phyloP scores from a whole-genome alignment of 1,140 invertebrate species.

The Drosophila triauraria region DNA sequence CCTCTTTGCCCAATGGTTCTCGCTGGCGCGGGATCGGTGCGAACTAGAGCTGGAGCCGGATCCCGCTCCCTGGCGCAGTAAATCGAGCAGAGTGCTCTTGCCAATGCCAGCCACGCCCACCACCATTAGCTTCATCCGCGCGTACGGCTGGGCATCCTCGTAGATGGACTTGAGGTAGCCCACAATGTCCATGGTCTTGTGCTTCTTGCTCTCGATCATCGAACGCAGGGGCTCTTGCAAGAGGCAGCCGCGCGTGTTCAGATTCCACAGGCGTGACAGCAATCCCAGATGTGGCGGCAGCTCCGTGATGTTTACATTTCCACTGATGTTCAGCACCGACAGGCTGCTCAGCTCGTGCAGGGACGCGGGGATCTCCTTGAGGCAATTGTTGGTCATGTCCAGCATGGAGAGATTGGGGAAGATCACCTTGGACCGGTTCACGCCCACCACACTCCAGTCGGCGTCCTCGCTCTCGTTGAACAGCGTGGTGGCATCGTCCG shows the following conservation, averaged over 20 bases:
- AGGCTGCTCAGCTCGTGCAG: slow-evolving; percentile 95
- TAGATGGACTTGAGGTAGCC: slow-evolving; percentile 96
- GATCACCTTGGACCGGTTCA: slow-evolving; percentile 89
- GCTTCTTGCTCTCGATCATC: slow-evolving; percentile 96
- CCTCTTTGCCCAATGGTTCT: slow-evolving; percentile 95
- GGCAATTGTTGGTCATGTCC: slow-evolving; percentile 95
- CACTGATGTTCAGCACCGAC: slow-evolving; percentile 97
- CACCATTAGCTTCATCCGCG: slow-evolving; percentile 98
- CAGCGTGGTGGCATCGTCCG: slow-evolving; percentile 88
- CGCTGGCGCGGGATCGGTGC: slow-evolving; percentile 69
- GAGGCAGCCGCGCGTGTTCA: slow-evolving; percentile 96
- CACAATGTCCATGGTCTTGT: slow-evolving; percentile 98
- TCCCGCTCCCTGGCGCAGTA: slow-evolving; percentile 90
- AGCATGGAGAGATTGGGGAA: slow-evolving; percentile 98
- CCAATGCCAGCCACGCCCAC: slow-evolving; percentile 97
- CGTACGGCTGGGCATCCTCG: slow-evolving; percentile 96
- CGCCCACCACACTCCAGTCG: slow-evolving; percentile 83
- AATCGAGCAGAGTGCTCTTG: slow-evolving; percentile 96
- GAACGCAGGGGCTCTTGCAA: slow-evolving; percentile 95
- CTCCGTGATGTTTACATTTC: slow-evolving; percentile 93
- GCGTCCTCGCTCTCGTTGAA: slow-evolving; percentile 82
- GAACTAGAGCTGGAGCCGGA: slow-evolving; percentile 56
- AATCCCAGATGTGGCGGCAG: slow-evolving; percentile 98
- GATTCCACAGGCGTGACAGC: slow-evolving; percentile 96
- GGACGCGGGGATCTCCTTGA: slow-evolving; percentile 92